Evolutionary conservation across 2,888 invertebrate genomes (phyloP), one percentile per base, ranked within the genome.

Genomic region (Heliconius sara): DNA sequence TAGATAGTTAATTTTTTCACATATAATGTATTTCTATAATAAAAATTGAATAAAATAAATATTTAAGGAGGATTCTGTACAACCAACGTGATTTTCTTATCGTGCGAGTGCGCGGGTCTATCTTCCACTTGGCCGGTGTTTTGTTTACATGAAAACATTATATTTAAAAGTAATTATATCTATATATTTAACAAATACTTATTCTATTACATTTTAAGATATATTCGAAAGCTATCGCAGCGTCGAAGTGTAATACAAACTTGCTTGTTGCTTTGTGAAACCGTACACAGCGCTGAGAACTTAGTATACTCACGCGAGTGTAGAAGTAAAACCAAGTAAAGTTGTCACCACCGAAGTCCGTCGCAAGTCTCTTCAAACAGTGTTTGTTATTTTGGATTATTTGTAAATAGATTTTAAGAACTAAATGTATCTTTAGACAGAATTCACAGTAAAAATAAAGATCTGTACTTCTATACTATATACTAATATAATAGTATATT

Each of bases 231-330:
- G 57, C 72, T 73, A 73, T 73, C 72, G 47, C 19, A 39, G 22
- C 19, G 39, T 12, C 65, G 43, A 63, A 75, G 63, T 75, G 63
- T 27, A 43, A 43, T 43, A 75, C 65, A 65, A 75, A 75, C 43
- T 65, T 65, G 25, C 25, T 75, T 65, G 43, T 47, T 65, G 75
- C 75, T 75, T 65, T 75, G 57, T 74, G 75, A 43, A 68, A 73
- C 72, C 57, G 72, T 73, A 73, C 52, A 57, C 72, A 73, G 22
- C 13, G n/a, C 57, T 34, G n/a, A 73, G 60, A 73, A 73, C 57
- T 73, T 60, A n/a, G 43, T 39, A 39, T 27, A 63, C 63, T 63
- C 13, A 7, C 16, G 16, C 27, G 7, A 65, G 65, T 65, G 27
- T 65, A 27, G 16, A 43, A 43, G 68, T 73, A 73, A 60, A 60